Conservation (phyloP, 1,140 invertebrate species). For the Campoletis sonorensis region DNA sequence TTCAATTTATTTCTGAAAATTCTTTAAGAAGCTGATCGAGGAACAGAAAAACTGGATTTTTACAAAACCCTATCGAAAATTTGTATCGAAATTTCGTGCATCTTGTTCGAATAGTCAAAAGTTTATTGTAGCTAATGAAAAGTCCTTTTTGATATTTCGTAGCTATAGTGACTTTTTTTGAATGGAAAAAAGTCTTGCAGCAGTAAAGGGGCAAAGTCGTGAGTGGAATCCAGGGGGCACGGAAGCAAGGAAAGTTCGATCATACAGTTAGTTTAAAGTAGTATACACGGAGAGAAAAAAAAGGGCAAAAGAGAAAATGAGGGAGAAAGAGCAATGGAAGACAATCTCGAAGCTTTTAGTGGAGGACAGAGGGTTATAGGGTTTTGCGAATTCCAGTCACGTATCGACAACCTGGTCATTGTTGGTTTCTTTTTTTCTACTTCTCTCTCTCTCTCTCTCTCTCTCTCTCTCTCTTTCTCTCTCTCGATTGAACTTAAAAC, state of each 20-base stretch:
- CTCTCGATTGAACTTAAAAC: background rate
- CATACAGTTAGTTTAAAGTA: slow-evolving; percentile 27
- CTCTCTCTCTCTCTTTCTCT: background rate
- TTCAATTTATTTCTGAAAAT: too few species aligned
- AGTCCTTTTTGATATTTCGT: background rate
- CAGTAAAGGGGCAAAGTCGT: background rate
- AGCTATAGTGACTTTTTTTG: background rate
- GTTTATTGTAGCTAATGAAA: slow-evolving; percentile 18
- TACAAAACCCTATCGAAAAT: background rate
- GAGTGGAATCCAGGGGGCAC: background rate
- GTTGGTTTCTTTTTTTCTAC: slow-evolving; percentile 10
- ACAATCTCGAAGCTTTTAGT: slow-evolving; percentile 42
- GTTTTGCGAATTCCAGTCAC: slow-evolving; percentile 62
- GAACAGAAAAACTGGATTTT: too few species aligned
- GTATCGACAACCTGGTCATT: slow-evolving; percentile 68
- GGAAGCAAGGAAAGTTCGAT: slow-evolving; percentile 33
- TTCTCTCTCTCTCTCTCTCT: slow-evolving; percentile 6
- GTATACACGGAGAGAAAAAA: slow-evolving; percentile 21
- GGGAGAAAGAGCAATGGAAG: slow-evolving; percentile 18
- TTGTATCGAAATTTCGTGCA: background rate
- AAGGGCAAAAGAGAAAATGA: too few species aligned
- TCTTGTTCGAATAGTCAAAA: background rate
- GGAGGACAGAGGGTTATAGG: slow-evolving; percentile 30
- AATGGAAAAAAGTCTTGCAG: background rate
- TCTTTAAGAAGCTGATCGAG: too few species aligned